Evolutionary conservation across 2,113 vertebrate species (phyloP).

Genomic region (Apodemus speciosus): DNA sequence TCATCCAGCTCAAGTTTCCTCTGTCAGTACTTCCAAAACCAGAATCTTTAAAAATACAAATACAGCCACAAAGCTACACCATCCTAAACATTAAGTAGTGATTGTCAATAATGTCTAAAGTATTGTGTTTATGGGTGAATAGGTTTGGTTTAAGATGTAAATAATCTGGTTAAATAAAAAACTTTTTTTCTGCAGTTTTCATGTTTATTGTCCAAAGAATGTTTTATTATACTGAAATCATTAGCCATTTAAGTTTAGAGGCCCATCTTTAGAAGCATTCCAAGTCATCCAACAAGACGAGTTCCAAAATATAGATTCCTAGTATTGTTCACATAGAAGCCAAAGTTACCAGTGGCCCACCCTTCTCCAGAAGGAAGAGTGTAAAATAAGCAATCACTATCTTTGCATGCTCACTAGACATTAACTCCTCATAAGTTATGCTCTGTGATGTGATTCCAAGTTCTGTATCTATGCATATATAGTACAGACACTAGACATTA

Average conservation of each 20-base stretch:
- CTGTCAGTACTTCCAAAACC: background rate
- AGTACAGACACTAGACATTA: background rate
- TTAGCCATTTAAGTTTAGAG: background rate
- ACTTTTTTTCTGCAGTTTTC: background rate
- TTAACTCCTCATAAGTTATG: background rate
- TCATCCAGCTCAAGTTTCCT: background rate
- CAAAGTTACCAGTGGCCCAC: rapidly evolving
- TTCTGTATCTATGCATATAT: background rate
- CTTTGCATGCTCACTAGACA: background rate
- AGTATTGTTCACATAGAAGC: background rate
- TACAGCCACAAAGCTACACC: too few species aligned
- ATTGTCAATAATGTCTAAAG: background rate
- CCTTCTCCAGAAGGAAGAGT: background rate
- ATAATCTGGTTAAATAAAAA: background rate
- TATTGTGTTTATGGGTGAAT: background rate
- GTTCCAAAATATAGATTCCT: rapidly evolving
- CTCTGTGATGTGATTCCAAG: background rate
- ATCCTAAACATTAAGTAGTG: background rate
- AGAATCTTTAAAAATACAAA: background rate
- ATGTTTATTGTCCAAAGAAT: background rate
- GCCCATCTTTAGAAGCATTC: background rate
- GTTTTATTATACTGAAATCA: background rate
- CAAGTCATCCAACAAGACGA: background rate
- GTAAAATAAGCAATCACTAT: background rate
- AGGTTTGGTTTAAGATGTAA: background rate